Evolutionary conservation across 92 coral and sea anemone species (phyloP).

Genomic region (Anthopleura xanthogrammica): DNA sequence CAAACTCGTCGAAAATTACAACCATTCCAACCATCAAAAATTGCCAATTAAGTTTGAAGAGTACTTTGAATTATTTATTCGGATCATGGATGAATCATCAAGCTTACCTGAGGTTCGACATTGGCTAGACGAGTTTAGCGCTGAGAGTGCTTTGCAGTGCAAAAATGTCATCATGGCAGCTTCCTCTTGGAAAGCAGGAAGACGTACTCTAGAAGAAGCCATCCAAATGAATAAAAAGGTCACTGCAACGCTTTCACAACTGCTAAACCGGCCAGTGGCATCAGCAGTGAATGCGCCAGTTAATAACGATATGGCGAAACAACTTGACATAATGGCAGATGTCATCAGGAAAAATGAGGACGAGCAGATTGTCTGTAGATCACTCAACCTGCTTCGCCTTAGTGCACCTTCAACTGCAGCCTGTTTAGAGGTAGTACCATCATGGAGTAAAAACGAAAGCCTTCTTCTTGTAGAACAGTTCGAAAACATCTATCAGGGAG

Average conservation of each 20-base stretch:
- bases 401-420: conserved; percentile 5
- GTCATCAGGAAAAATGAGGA: conserved; percentile 19
- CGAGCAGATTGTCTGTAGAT: not conserved
- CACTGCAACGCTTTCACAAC: not conserved
- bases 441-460: conserved; percentile 8
- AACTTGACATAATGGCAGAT: conserved; percentile 3
- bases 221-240: not conserved
- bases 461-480: not conserved
- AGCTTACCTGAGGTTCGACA: conserved; percentile 21
- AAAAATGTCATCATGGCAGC: conserved; percentile 39
- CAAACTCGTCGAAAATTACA: conserved; percentile 1
- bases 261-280: not conserved
- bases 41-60: conserved; percentile 6
- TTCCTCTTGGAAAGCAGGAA: conserved; percentile 20
- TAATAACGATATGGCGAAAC: not conserved
- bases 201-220: not conserved
- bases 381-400: not conserved
- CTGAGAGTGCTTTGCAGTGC: conserved; percentile 39
- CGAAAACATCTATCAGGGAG: no score
- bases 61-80: conserved; percentile 22
- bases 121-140: conserved; percentile 20
- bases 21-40: not conserved
- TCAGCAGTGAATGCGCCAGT: not conserved
- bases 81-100: conserved; percentile 21
- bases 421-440: conserved; percentile 7